phyloP scores from a whole-genome alignment of 2,888 invertebrate genomes.

The Drosophila anceps region DNA sequence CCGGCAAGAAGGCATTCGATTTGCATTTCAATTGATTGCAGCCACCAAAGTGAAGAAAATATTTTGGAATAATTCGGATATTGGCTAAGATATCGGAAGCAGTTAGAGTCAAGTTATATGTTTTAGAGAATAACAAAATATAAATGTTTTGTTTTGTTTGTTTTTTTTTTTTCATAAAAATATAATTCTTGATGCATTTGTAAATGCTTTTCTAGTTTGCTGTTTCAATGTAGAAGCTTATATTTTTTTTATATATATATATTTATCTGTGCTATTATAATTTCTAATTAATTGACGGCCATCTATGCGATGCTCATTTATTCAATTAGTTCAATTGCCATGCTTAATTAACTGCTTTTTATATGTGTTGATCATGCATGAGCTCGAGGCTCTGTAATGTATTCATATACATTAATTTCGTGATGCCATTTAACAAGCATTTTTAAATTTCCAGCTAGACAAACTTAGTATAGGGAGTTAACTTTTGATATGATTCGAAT shows the following conservation, averaged over 20 bases:
- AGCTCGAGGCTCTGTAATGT: not conserved
- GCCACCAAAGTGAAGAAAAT: not conserved
- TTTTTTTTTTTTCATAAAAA: too few relatives aligned
- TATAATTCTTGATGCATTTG: too few relatives aligned
- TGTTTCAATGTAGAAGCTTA: too few relatives aligned
- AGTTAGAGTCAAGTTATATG: not conserved
- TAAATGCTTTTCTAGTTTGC: too few relatives aligned
- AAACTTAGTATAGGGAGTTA: not conserved
- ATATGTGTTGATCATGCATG: not conserved
- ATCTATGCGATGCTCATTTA: not conserved
- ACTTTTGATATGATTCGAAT: not conserved
- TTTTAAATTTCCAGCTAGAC: not conserved
- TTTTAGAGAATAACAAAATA: too few relatives aligned
- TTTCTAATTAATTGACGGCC: too few relatives aligned
- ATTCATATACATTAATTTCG: not conserved
- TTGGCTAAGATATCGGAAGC: not conserved
- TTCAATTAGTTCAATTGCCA: not conserved
- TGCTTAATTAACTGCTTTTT: not conserved
- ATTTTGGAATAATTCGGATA: not conserved
- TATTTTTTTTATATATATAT: too few relatives aligned
- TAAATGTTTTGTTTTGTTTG: too few relatives aligned
- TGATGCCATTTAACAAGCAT: too few relatives aligned
- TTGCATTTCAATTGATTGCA: conserved; percentile 46
- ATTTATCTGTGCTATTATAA: too few relatives aligned
- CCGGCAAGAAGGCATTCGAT: conserved; percentile 18